Evolutionary conservation across 2,888 invertebrate species (phyloP).

Genomic region (Gisinianus flammeolus): DNA sequence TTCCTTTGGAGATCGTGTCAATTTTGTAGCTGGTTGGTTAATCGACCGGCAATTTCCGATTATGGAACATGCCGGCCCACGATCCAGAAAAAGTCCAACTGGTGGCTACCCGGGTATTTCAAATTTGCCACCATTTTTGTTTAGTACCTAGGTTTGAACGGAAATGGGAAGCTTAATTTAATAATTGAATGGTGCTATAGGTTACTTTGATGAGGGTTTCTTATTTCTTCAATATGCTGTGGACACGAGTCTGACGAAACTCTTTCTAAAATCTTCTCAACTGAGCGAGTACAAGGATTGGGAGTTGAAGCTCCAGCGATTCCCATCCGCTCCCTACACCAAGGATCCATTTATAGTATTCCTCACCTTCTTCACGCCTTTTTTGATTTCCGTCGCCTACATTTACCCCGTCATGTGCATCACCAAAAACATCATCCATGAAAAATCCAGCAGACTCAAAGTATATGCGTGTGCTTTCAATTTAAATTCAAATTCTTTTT

Average conservation of each 20-base stretch:
- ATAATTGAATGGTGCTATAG: neutral
- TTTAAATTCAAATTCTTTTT: too few relatives aligned
- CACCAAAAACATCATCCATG: slow-evolving; percentile 74
- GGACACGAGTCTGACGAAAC: slow-evolving; percentile 62
- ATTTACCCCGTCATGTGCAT: slow-evolving; percentile 80
- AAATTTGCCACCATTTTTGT: too few relatives aligned
- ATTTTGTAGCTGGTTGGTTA: neutral
- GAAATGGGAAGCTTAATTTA: too few relatives aligned
- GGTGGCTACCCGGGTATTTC: slow-evolving; percentile 69
- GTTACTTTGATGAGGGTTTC: slow-evolving; percentile 68
- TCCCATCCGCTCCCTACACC: slow-evolving; percentile 75
- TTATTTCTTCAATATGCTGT: slow-evolving; percentile 70
- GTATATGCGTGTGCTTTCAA: too few relatives aligned
- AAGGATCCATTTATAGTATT: slow-evolving; percentile 66
- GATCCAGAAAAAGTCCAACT: slow-evolving; percentile 64
- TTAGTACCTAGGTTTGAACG: too few relatives aligned
- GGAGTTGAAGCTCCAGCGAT: slow-evolving; percentile 60
- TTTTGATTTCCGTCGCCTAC: slow-evolving; percentile 63
- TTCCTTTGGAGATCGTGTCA: neutral
- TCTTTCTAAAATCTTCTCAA: neutral
- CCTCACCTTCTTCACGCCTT: slow-evolving; percentile 43
- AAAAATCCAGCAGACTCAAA: slow-evolving; percentile 78
- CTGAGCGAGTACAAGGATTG: slow-evolving; percentile 24
- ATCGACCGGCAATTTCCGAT: neutral
- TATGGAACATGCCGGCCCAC: slow-evolving; percentile 63